Evolutionary conservation across 2,113 vertebrate species (phyloP), one percentile per base, ranked within the genome.

Genomic region (Octodon degus): DNA sequence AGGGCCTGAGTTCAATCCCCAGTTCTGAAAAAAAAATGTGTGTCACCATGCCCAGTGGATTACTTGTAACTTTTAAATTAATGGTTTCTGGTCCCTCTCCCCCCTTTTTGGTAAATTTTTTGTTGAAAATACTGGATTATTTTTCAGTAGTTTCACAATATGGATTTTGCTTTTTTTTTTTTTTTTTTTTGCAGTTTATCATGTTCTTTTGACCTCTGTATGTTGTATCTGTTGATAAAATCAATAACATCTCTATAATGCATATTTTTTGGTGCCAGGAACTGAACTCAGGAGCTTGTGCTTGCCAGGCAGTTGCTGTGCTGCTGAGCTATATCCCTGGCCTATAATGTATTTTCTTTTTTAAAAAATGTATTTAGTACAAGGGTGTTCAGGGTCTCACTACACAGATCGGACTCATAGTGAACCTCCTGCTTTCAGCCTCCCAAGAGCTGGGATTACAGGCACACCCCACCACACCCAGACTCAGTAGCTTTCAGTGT

Each of bases 71-170:
- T 77, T 63, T 85, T 74, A 72, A 82, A 40, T 24, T 72, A 63
- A 70, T 76, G 19, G 22, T 32, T 92, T 32, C 40, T 37, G 6
- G 37, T 72, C 19, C 67, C 70, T 24, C 74, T 24, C 84, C 68
- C 53, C 53, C 53, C 53, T 82, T 82, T 70, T 82, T 97, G 37
- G 0, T 43, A 43, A 37, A 62, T 50, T 84, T 94, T 90, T 84
- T 76, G 30, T 62, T 90, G 25, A 90, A 79, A 62, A 90, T 79
- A 72, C 37, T 47, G 13, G 47, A 67, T 83, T 58, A 43, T 92
- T 96, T 89, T 94, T 88, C 67, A 65, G 60, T 95, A 83, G 37
- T 91, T 94, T 95, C 62, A 68, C 20, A 93, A n/a, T 92, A 40
- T 94, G 63, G 25, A 12, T 93, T 94, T 93, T 94, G 76, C 88